A percentile compares a stretch with the other conserved stretches of the same genome.
Evolutionary conservation across 2,888 invertebrate genomes (phyloP).

Genomic region (Chalcosyrphus nemorum): DNA sequence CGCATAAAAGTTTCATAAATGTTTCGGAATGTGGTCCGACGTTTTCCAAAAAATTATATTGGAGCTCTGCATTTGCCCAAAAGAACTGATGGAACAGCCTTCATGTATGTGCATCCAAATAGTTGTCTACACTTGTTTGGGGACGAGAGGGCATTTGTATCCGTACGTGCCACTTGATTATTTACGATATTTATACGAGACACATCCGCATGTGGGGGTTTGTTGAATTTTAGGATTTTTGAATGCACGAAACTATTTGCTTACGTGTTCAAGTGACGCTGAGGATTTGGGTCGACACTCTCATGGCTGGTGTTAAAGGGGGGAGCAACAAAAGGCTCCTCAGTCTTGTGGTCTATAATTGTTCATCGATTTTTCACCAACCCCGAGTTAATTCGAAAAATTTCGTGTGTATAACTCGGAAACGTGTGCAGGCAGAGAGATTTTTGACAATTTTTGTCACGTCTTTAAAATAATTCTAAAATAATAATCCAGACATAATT

Average conservation of each 20-base stretch:
- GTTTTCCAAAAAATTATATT: constrained; percentile 6
- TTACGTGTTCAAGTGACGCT: constrained; percentile 67
- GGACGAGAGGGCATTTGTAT: background rate
- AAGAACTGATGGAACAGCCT: constrained; percentile 14
- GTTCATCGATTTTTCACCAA: constrained; percentile 38
- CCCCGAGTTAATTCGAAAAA: background rate
- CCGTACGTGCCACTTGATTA: constrained; percentile 68
- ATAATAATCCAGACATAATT: constrained; percentile 69
- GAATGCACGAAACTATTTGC: constrained; percentile 69
- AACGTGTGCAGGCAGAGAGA: constrained; percentile 9
- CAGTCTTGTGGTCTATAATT: constrained; percentile 15
- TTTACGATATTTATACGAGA: constrained; percentile 63
- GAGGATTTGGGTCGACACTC: constrained; percentile 4
- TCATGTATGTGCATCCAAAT: constrained; percentile 49
- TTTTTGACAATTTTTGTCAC: constrained; percentile 66
- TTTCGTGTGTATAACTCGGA: background rate
- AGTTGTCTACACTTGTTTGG: constrained; percentile 23
- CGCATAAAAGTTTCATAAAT: background rate
- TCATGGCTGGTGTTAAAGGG: too few relatives aligned
- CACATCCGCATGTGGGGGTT: background rate
- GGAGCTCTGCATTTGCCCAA: background rate
- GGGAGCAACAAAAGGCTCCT: constrained; percentile 35
- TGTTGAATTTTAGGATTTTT: constrained; percentile 58
- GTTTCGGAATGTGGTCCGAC: constrained; percentile 17
- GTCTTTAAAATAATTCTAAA: constrained; percentile 66